Percentiles rank a stretch among this genome's conserved stretches.
phyloP scores from a whole-genome alignment of 1,140 invertebrate genomes.

The Formica selysi region DNA sequence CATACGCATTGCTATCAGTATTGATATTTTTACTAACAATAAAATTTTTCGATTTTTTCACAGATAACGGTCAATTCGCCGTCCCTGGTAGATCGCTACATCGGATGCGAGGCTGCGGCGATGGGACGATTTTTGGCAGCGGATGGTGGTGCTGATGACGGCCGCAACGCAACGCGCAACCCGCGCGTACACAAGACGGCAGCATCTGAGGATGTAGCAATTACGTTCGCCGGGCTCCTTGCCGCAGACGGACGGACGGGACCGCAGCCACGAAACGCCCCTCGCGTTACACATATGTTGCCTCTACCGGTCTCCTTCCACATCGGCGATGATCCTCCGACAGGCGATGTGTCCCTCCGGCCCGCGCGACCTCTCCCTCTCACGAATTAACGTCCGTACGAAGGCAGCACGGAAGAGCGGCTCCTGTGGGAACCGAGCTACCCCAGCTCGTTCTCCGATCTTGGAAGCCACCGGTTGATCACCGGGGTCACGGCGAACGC shows the following conservation, averaged over 20 bases:
- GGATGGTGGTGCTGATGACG: slow-evolving; percentile 13
- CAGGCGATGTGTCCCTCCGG: slow-evolving; percentile 55
- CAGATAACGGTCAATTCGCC: background rate
- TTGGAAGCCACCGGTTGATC: slow-evolving; percentile 40
- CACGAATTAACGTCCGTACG: slow-evolving; percentile 71
- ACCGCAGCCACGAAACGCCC: slow-evolving; percentile 79
- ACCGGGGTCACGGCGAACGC: slow-evolving; percentile 53
- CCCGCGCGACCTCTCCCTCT: slow-evolving; percentile 45
- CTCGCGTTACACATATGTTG: slow-evolving; percentile 81
- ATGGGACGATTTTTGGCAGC: slow-evolving; percentile 25
- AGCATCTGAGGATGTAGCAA: slow-evolving; percentile 78
- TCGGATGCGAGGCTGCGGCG: background rate
- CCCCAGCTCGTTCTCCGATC: slow-evolving; percentile 55
- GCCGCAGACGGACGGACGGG: slow-evolving; percentile 71
- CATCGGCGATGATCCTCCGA: slow-evolving; percentile 59
- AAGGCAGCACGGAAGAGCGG: slow-evolving; percentile 74
- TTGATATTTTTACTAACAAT: background rate
- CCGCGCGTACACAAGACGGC: slow-evolving; percentile 44
- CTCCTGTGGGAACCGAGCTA: slow-evolving; percentile 73
- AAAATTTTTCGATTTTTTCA: background rate
- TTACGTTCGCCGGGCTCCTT: slow-evolving; percentile 70
- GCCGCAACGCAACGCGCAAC: slow-evolving; percentile 46
- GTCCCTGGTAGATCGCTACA: background rate
- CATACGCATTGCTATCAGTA: too few species aligned
- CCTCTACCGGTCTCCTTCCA: slow-evolving; percentile 66